Conservation (phyloP, 1,140 invertebrate genomes). For the Drosophila chauvacae region DNA sequence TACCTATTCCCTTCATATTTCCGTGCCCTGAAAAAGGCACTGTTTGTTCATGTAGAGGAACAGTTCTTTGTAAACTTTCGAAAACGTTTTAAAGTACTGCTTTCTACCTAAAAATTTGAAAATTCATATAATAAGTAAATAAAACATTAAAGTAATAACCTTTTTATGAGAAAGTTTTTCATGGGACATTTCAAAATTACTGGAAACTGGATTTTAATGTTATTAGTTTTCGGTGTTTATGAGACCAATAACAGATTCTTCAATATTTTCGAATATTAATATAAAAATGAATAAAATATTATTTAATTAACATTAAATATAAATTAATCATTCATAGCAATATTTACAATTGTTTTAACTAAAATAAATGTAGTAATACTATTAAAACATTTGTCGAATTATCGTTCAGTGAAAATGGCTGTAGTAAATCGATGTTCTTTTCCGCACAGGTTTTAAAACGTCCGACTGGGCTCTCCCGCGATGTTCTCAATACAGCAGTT, state of each 20-base stretch:
- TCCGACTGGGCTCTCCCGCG: neutral
- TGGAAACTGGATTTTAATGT: neutral
- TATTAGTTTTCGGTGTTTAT: neutral
- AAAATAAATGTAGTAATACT: neutral
- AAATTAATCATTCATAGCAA: neutral
- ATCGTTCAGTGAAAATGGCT: neutral
- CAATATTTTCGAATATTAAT: neutral
- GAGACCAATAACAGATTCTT: neutral
- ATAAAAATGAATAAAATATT: too few species aligned
- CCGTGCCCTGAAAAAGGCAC: neutral
- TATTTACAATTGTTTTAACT: neutral
- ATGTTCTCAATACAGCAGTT: constrained; percentile 80
- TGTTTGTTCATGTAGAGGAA: neutral
- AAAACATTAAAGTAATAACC: too few species aligned
- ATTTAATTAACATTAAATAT: neutral
- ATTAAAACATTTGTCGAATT: neutral
- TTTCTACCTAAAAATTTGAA: neutral
- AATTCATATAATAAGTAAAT: too few species aligned
- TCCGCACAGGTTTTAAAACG: neutral
- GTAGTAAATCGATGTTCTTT: neutral
- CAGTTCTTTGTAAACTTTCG: neutral
- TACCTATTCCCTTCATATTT: neutral
- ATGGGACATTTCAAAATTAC: neutral
- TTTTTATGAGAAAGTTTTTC: too few species aligned
- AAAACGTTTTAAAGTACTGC: neutral